phyloP scores from a whole-genome alignment of 2,888 invertebrate genomes.

The Agapostemon virescens region DNA sequence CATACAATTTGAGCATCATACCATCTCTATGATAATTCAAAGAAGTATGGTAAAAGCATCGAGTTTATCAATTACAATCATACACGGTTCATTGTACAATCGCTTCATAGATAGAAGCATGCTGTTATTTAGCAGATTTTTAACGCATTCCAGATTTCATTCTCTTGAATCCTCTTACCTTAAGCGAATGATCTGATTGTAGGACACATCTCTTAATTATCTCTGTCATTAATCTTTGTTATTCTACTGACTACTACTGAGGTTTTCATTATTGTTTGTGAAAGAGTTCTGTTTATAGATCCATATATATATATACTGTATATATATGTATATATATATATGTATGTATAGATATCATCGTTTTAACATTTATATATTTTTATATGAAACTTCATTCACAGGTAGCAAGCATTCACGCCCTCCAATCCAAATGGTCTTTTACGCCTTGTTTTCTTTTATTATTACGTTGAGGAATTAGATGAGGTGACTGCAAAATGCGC shows the following conservation, averaged over 20 bases:
- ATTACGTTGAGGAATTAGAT: conserved; percentile 64
- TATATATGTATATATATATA: too few relatives aligned
- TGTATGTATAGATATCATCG: conserved; percentile 71
- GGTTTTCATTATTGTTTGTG: conserved; percentile 67
- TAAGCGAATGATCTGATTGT: conserved; percentile 54
- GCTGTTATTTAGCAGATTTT: conserved; percentile 43
- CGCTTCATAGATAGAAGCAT: conserved; percentile 48
- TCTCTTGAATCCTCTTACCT: conserved; percentile 52
- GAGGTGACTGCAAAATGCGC: conserved; percentile 65
- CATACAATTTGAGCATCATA: conserved; percentile 73
- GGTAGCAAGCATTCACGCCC: conserved; percentile 77
- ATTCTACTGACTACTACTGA: conserved; percentile 68
- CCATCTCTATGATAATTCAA: conserved; percentile 64
- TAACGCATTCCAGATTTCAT: conserved; percentile 49
- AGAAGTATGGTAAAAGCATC: conserved; percentile 70
- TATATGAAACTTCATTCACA: conserved; percentile 77
- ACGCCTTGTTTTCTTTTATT: conserved; percentile 47
- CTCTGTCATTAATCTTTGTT: conserved; percentile 61
- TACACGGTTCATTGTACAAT: conserved; percentile 39
- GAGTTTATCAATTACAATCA: conserved; percentile 59
- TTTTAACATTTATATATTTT: conserved; percentile 75
- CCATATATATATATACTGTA: too few relatives aligned
- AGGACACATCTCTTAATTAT: conserved; percentile 51
- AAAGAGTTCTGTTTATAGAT: conserved; percentile 67
- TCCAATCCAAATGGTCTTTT: conserved; percentile 62